A percentile compares a stretch with the other conserved stretches of the same genome.
Evolutionary conservation across 2,113 vertebrate genomes (phyloP).

Genomic region (Maccullochella peelii): DNA sequence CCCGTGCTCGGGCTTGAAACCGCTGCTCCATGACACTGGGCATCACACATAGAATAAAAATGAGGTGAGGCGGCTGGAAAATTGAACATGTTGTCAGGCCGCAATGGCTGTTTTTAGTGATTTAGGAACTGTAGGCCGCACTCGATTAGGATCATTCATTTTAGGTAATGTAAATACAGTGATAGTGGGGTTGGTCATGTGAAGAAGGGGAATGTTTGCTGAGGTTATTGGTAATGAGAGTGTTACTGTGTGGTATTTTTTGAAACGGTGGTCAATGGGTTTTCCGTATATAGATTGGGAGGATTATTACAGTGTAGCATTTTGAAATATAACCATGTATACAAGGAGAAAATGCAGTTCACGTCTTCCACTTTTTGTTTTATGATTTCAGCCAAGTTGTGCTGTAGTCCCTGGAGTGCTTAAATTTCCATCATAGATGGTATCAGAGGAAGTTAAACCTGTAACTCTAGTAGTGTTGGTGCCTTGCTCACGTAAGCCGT

Average conservation of each 20-base stretch:
- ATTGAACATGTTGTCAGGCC: constrained; percentile 73
- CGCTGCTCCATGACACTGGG: constrained; percentile 68
- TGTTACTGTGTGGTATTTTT: constrained; percentile 43
- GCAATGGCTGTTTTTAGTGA: constrained; percentile 63
- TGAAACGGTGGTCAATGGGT: constrained; percentile 13
- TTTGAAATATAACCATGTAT: constrained; percentile 31
- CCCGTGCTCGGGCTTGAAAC: constrained; percentile 47
- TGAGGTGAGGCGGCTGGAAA: constrained; percentile 74
- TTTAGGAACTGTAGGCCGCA: constrained; percentile 55
- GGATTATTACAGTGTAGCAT: constrained; percentile 39
- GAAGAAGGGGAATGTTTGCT: constrained; percentile 51
- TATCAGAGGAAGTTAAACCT: neutral
- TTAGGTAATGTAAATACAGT: constrained; percentile 71
- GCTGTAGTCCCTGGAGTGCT: neutral
- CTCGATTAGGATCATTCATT: constrained; percentile 67
- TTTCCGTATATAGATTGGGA: constrained; percentile 15
- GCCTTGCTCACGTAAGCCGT: neutral
- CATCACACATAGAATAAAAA: constrained; percentile 74
- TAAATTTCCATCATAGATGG: neutral
- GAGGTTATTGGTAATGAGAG: constrained; percentile 61
- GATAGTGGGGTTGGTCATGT: constrained; percentile 46
- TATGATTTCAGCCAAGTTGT: constrained; percentile 22
- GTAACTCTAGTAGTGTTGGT: neutral
- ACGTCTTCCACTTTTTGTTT: constrained; percentile 17
- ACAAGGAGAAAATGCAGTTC: constrained; percentile 26